phyloP scores from a whole-genome alignment of 2,888 invertebrate genomes.

The Melieria picta region DNA sequence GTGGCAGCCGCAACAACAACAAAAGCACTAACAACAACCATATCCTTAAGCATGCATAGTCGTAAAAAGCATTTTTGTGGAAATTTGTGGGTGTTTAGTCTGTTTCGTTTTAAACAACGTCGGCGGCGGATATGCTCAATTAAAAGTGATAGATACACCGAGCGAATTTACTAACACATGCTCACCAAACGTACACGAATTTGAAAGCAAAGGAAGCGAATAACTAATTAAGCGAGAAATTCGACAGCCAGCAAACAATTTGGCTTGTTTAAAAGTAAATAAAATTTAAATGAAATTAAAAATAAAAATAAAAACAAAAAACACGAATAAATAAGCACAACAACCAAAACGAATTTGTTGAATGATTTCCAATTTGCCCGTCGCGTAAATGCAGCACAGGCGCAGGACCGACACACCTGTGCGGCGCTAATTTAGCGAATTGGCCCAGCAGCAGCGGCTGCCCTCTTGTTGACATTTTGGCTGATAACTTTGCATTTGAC shows the following conservation, averaged over 20 bases:
- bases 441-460: neutral
- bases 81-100: neutral
- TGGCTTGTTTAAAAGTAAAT: slow-evolving; percentile 10
- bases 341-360: neutral
- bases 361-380: neutral
- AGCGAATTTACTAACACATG: too few relatives aligned
- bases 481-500: neutral
- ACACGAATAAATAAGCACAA: slow-evolving; percentile 8
- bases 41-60: neutral
- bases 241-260: neutral
- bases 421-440: neutral
- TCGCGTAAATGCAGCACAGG: neutral
- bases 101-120: neutral
- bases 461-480: neutral
- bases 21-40: neutral
- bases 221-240: neutral
- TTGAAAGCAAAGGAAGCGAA: neutral
- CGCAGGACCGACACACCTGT: neutral
- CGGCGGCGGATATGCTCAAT: slow-evolving; percentile 40
- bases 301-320: slow-evolving; percentile 20
- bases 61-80: too few relatives aligned
- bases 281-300: neutral
- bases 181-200: neutral
- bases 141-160: slow-evolving; percentile 28
- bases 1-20: slow-evolving; percentile 22